phyloP scores from a whole-genome alignment of 2,113 vertebrate genomes.

The Anthoscopus minutus region DNA sequence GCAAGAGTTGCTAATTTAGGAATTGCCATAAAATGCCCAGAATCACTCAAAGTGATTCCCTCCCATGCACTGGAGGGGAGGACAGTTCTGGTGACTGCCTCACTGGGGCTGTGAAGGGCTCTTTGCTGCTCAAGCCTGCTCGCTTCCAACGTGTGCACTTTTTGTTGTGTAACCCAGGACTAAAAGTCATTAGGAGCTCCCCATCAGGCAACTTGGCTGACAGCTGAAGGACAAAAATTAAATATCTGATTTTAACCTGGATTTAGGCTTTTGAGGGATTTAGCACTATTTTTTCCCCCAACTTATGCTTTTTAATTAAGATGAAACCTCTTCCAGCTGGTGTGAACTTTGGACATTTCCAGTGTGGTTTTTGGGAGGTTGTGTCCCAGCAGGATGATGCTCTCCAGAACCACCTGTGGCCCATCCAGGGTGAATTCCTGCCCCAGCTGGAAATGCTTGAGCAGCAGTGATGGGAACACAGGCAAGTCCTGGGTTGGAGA shows the following conservation, averaged over 20 bases:
- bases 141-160: background rate
- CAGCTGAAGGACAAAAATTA: background rate
- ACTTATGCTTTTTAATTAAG: background rate
- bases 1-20: background rate
- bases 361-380: background rate
- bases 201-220: background rate
- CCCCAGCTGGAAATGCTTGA: rapidly evolving
- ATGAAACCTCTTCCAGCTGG: background rate
- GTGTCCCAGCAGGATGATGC: background rate
- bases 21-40: background rate
- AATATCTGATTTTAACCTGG: background rate
- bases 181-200: background rate
- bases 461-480: background rate
- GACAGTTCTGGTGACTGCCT: background rate
- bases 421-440: background rate
- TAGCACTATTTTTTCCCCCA: background rate
- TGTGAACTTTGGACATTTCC: background rate
- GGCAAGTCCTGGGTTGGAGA: rapidly evolving
- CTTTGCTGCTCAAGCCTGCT: background rate
- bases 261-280: conserved; percentile 6
- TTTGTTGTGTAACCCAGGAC: background rate
- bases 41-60: background rate
- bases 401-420: background rate
- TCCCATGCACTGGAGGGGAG: background rate
- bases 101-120: background rate